Conservation (phyloP, 2,888 invertebrate genomes). For the Conops quadrifasciatus region DNA sequence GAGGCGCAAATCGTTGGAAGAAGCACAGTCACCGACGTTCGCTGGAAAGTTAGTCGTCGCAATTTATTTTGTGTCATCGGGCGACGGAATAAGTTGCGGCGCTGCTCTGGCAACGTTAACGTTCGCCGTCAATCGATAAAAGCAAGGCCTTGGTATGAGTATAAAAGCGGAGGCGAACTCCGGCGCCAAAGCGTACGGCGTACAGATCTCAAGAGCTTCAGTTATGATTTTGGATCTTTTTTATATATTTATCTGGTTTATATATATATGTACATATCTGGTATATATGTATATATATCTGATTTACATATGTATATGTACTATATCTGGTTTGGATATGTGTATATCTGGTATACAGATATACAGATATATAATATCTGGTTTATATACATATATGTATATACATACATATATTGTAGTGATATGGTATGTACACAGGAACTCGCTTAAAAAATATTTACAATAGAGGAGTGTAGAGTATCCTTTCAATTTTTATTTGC, state of each 20-base stretch:
- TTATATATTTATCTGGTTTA: neutral
- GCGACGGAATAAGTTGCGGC: constrained; percentile 22
- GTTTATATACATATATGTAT: neutral
- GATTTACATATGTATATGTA: neutral
- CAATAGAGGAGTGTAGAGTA: too few relatives aligned
- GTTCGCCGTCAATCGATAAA: constrained; percentile 38
- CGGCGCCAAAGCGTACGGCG: neutral
- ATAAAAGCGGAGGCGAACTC: neutral
- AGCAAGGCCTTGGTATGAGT: constrained; percentile 14
- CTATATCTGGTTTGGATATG: neutral
- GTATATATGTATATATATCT: neutral
- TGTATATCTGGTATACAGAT: neutral
- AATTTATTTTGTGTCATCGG: constrained; percentile 1
- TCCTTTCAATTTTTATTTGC: too few relatives aligned
- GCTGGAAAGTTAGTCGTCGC: neutral
- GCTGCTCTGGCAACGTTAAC: neutral
- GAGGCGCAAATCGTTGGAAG: too few relatives aligned
- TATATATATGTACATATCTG: neutral
- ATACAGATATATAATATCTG: neutral
- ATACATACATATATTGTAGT: neutral
- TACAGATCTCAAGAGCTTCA: neutral
- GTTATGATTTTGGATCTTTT: neutral
- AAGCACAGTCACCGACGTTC: neutral
- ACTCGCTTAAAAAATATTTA: too few relatives aligned
- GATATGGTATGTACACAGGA: too few relatives aligned